Evolutionary conservation across 2,113 vertebrate genomes (phyloP).

Genomic region (Alces alces): DNA sequence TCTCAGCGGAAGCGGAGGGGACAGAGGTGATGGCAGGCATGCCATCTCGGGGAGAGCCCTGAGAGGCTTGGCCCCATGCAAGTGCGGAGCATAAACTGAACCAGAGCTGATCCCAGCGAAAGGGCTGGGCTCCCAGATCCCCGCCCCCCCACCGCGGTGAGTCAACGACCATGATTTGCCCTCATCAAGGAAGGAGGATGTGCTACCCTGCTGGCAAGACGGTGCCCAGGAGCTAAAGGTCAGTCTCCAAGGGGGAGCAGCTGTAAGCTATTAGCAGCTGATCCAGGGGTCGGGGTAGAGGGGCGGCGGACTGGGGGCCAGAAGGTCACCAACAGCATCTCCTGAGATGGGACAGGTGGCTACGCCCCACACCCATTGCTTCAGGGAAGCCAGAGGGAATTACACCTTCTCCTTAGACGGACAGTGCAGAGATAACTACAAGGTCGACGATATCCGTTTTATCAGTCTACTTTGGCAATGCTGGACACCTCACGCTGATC

Average conservation of each 20-base stretch:
- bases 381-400: neutral
- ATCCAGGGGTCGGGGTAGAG: neutral
- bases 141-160: fast-evolving
- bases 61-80: neutral
- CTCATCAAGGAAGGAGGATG: neutral
- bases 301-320: neutral
- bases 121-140: neutral
- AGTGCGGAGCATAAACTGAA: neutral
- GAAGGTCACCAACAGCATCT: neutral
- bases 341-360: neutral
- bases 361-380: neutral
- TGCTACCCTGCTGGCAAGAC: neutral
- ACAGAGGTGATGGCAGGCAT: fast-evolving
- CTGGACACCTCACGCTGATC: fast-evolving
- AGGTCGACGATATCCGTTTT: neutral
- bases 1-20: neutral
- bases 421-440: fast-evolving
- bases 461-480: fast-evolving
- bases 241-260: neutral
- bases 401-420: neutral
- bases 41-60: fast-evolving
- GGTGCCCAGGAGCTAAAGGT: neutral
- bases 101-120: neutral
- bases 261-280: neutral
- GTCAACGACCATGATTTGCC: no score